Conservation (phyloP, 2,888 invertebrate species). For the Mesoligia furuncula region DNA sequence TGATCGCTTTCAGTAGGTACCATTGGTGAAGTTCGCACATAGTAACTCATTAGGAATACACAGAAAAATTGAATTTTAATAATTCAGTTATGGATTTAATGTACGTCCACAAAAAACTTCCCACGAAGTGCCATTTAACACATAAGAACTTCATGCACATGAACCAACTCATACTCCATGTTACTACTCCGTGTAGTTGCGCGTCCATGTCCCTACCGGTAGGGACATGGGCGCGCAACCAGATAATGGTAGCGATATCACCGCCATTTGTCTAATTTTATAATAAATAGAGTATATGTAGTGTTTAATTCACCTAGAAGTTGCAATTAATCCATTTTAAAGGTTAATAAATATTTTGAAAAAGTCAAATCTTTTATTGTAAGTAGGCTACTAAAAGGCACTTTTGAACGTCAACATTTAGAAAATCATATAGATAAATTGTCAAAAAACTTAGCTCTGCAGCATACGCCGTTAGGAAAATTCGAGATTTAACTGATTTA, state of each 20-base stretch:
- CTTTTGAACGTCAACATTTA: not conserved
- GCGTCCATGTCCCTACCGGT: too few relatives aligned
- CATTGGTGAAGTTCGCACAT: not conserved
- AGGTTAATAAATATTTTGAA: not conserved
- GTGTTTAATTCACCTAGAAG: not conserved
- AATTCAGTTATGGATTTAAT: too few relatives aligned
- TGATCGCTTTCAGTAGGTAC: not conserved
- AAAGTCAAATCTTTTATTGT: not conserved
- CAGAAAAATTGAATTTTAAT: too few relatives aligned
- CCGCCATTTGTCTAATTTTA: not conserved
- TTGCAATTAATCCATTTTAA: not conserved
- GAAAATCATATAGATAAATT: too few relatives aligned
- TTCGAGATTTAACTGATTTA: too few relatives aligned
- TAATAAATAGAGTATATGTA: not conserved
- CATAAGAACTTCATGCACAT: not conserved
- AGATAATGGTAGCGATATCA: not conserved
- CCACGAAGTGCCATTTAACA: not conserved
- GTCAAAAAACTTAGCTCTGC: too few relatives aligned
- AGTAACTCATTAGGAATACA: not conserved
- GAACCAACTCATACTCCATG: not conserved
- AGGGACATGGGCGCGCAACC: too few relatives aligned
- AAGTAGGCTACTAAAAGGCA: not conserved
- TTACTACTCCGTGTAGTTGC: too few relatives aligned
- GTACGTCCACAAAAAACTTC: not conserved
- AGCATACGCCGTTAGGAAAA: too few relatives aligned